Percentiles rank a stretch among this genome's conserved stretches.
Evolutionary conservation across 1,140 invertebrate species (phyloP).

Genomic region (Pogonomyrmex californicus): DNA sequence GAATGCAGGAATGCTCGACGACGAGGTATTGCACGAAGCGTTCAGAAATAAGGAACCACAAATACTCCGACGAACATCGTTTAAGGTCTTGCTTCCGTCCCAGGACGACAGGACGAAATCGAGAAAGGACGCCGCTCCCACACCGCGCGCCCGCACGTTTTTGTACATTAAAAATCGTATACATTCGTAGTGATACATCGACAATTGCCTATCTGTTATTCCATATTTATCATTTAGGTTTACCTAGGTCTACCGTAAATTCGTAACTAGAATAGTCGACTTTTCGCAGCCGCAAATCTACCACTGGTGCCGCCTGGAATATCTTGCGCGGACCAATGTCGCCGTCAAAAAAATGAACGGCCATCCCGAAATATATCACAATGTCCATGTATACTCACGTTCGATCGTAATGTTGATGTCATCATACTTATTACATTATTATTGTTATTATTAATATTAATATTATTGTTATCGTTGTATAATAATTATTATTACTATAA

Average conservation of each 20-base stretch:
- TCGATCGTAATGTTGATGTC: conserved; percentile 65
- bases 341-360: conserved; percentile 71
- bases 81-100: conserved; percentile 53
- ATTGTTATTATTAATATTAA: conserved; percentile 70
- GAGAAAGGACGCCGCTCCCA: conserved; percentile 43
- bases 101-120: conserved; percentile 67
- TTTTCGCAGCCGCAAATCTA: conserved; percentile 64
- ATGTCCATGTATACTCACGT: conserved; percentile 83
- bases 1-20: conserved; percentile 31
- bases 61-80: conserved; percentile 50
- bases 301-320: conserved; percentile 70
- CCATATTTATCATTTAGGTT: conserved; percentile 76
- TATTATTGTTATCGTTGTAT: conserved; percentile 60
- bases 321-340: conserved; percentile 69
- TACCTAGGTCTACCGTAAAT: conserved; percentile 83
- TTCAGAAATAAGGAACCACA: conserved; percentile 55
- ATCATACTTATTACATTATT: conserved; percentile 65
- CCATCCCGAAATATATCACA: conserved; percentile 81
- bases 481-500: conserved; percentile 58
- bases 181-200: conserved; percentile 86
- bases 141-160: conserved; percentile 66
- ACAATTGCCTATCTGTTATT: conserved; percentile 83
- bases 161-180: conserved; percentile 88
- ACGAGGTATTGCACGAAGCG: conserved; percentile 57
- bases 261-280: conserved; percentile 86